Evolutionary conservation across 2,888 invertebrate genomes (phyloP), one percentile per base, ranked within the genome.

Genomic region (Macrosoma leucophasiata): DNA sequence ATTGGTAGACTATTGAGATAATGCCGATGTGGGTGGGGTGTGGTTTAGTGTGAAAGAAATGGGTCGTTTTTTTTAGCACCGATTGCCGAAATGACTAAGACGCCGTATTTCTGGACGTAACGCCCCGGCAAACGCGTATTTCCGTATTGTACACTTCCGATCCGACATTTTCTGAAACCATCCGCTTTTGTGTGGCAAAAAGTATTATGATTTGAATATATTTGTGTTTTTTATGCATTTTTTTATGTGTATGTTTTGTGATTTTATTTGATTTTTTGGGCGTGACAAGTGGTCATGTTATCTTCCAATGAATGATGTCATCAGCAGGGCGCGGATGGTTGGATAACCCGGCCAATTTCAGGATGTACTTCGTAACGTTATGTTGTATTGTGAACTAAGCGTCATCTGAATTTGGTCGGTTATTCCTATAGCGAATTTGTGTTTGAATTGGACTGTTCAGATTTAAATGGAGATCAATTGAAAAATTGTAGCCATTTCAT

Each of bases 241-340:
- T 13, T 5, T 13, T 15, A 13, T 22, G 13, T 3, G 4, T 20
- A 25, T 10, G 18, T 24, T 35, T 26, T 35, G 10, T 29, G 11
- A 18, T 12, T 26, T n/a, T 19, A 35, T 26, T 21, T 21, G 26
- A 3, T 15, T 30, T 57, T 55, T 63, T 68, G 74, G 81, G 79
- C 64, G 81, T 78, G 74, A 58, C 76, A 59, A 66, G 68, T 71
- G 73, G 67, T 73, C 71, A 60, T 46, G 45, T 72, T 77, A 78
- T 77, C 75, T 58, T 60, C 60, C 68, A 69, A 65, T 58, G 45
- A 70, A 62, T 79, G 81, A 78, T 74, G 74, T 79, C 77, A 77
- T 62, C 69, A 50, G 36, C 52, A 59, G 67, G 69, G 68, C 69
- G 66, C 58, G 62, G 61, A 53, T 55, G 56, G 58, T 39, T 46